Evolutionary conservation across 2,797 vertebrate species (phyloP), one percentile per base, ranked within the genome.

Genomic region (Silurus aristotelis): DNA sequence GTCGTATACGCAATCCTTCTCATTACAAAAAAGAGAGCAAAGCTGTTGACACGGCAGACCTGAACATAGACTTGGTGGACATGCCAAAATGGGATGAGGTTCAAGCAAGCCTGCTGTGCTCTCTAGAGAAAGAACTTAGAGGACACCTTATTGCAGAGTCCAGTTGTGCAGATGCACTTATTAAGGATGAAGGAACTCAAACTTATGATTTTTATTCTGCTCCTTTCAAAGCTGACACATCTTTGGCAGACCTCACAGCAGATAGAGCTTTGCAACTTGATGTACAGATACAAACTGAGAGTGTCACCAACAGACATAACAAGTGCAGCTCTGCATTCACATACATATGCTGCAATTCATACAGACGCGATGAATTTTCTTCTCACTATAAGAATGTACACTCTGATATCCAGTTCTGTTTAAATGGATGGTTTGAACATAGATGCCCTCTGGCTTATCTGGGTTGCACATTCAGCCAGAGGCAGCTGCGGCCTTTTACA

Each of bases 381-480:
- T 94, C 89, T 70, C 98, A 99, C 91, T 99, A 97, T 89, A 97
- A 95, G 93, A 99, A 99, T 0, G 94, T 96, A 82, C 98, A 99
- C 1, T 89, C 95, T 15, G 98, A 99, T 89, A 97, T 99, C 87
- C 97, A 99, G 93, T 96, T 94, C 0, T 91, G 94, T 88, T 90
- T 98, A 87, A 95, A 94, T 0, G 97, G 97, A 25, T 99, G 98
- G 98, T 98, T 98, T 87, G 95, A 98, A 89, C 95, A 96, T 86
- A 94, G 97, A 52, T 99, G 98, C 86, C 98, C 98, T 0, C 93
- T 99, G 0, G 94, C 97, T 9, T 99, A 99, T 90, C 92, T 98
- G 88, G 98, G 98, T 55, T 99, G 98, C 91, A 96, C 97, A 63
- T 99, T 96, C 91, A 94, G 94, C 87, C 97, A 96, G 88, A 96